These are phyloP conservation scores for Agrochola macilenta DNA, from an alignment of 2,888 invertebrate genomes.

Conservation along the genomic window DNA sequence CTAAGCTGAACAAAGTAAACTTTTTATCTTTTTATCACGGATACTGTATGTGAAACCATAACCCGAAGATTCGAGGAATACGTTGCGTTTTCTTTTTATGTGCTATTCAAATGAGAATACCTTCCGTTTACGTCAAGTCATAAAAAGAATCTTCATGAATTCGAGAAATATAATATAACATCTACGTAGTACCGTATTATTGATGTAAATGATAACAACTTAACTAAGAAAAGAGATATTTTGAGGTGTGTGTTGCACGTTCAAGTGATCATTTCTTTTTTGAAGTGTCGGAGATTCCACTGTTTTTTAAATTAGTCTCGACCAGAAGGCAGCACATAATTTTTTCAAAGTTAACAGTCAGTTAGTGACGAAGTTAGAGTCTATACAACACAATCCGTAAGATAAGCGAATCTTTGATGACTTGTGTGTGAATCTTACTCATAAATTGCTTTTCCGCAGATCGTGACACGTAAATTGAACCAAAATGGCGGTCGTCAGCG, in stretches of 20 bases:
- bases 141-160: conserved; percentile 65
- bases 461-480: no score
- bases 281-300: no score
- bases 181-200: conserved; percentile 9
- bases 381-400: not conserved
- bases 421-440: not conserved
- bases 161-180: conserved; percentile 35
- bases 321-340: no score
- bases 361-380: not conserved
- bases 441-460: not conserved
- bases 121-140: conserved; percentile 73
- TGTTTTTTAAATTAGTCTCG: not conserved
- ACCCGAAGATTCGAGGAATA: conserved; percentile 51
- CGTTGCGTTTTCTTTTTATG: conserved; percentile 73
- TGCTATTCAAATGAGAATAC: conserved; percentile 79
- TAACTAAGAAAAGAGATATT: not conserved
- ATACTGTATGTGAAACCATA: conserved; percentile 54
- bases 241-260: not conserved
- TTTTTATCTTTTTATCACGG: conserved; percentile 45
- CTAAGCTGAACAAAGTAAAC: conserved; percentile 26
- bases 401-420: not conserved
- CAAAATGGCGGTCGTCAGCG: no score
- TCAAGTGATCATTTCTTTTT: not conserved
- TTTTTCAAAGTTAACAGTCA: not conserved
- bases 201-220: conserved; percentile 2